Evolutionary conservation across 2,888 invertebrate genomes (phyloP).

Genomic region (Leucophora obtusa): DNA sequence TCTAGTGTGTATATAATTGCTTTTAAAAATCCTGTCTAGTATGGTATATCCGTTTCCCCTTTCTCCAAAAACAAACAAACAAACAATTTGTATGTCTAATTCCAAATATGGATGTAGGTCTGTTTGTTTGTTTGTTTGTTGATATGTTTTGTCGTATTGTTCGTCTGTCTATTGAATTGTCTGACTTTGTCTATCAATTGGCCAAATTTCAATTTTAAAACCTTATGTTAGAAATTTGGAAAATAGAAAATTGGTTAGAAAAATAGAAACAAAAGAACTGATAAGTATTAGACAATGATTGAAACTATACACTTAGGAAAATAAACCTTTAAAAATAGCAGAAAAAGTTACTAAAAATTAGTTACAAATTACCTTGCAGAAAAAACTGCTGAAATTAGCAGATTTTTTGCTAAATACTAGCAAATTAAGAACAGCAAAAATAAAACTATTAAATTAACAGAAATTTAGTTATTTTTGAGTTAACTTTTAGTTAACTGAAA

Average conservation of each 20-base stretch:
- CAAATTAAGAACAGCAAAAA: too few relatives aligned
- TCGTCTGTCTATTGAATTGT: constrained; percentile 16
- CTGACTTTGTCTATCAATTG: constrained; percentile 61
- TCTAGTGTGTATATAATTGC: constrained; percentile 55
- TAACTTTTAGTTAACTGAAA: too few relatives aligned
- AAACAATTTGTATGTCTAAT: constrained; percentile 56
- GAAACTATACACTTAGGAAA: too few relatives aligned
- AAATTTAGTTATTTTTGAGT: too few relatives aligned
- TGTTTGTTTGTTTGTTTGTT: constrained; percentile 19
- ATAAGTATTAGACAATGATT: not conserved
- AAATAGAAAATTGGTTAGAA: constrained; percentile 52
- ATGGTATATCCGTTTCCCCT: constrained; percentile 17
- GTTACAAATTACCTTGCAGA: too few relatives aligned
- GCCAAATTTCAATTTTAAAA: constrained; percentile 66
- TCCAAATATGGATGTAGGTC: constrained; percentile 13
- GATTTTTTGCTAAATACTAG: too few relatives aligned
- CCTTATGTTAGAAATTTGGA: constrained; percentile 49
- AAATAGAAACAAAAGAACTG: constrained; percentile 8
- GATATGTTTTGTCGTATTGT: constrained; percentile 7
- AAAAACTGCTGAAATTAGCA: too few relatives aligned
- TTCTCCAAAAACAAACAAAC: not conserved
- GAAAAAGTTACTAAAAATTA: too few relatives aligned
- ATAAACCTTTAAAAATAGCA: too few relatives aligned
- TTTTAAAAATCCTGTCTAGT: constrained; percentile 52
- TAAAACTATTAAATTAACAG: too few relatives aligned